A percentile compares a stretch with the other conserved stretches of the same genome.
Evolutionary conservation across 2,888 invertebrate species (phyloP).

Genomic region (Masnerella sp.): DNA sequence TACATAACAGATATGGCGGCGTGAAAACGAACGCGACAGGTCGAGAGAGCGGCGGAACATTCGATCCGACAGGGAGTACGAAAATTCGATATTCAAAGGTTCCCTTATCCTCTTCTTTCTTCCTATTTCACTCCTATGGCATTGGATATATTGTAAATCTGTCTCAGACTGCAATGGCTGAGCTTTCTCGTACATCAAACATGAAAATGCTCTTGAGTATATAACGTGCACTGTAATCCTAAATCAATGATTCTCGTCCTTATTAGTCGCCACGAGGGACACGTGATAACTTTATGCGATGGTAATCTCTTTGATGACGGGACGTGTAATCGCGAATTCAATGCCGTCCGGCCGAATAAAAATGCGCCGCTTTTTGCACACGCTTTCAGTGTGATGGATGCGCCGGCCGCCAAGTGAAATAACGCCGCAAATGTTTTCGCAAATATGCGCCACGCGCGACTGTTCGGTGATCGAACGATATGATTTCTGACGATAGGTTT

Average conservation of each 20-base stretch:
- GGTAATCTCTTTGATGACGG: slow-evolving; percentile 19
- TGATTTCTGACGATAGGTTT: too few species aligned
- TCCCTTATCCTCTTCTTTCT: slow-evolving; percentile 60
- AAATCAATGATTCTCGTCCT: slow-evolving; percentile 51
- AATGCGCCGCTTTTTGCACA: too few species aligned
- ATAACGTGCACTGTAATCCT: slow-evolving; percentile 49
- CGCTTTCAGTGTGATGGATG: too few species aligned
- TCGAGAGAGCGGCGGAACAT: slow-evolving; percentile 55
- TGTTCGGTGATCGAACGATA: too few species aligned
- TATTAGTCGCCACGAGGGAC: slow-evolving; percentile 25
- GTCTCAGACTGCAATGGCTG: slow-evolving; percentile 53
- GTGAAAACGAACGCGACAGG: slow-evolving; percentile 57
- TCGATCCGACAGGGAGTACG: slow-evolving; percentile 61
- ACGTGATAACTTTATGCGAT: slow-evolving; percentile 29
- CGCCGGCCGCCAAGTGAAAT: too few species aligned
- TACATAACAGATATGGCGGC: slow-evolving; percentile 59
- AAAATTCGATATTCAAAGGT: slow-evolving; percentile 70
- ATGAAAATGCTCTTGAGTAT: slow-evolving; percentile 57
- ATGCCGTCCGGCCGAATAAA: too few species aligned
- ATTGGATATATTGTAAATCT: slow-evolving; percentile 59
- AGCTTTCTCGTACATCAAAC: slow-evolving; percentile 57
- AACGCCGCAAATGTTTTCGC: too few species aligned
- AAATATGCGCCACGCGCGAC: too few species aligned
- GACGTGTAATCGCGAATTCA: slow-evolving; percentile 4
- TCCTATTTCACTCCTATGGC: slow-evolving; percentile 55